Percentiles rank a stretch among this genome's conserved stretches.
phyloP scores from a whole-genome alignment of 2,888 invertebrate genomes.

The Campaea margaritaria region DNA sequence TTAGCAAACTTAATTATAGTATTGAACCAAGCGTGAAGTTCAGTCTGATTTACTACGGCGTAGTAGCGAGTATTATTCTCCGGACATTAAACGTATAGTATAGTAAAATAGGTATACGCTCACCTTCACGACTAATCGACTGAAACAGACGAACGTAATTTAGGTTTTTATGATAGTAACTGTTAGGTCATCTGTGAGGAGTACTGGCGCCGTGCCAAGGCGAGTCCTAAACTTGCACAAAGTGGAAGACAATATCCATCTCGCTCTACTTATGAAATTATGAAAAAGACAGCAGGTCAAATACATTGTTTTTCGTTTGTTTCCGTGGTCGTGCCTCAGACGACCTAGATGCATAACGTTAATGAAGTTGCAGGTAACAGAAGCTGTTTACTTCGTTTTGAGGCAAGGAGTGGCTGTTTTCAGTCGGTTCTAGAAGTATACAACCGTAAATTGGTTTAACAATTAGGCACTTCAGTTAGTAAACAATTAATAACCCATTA shows the following conservation, averaged over 20 bases:
- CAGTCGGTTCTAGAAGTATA: too few relatives aligned
- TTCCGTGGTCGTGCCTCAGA: slow-evolving; percentile 5
- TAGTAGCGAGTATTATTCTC: slow-evolving; percentile 17
- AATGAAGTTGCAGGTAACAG: too few relatives aligned
- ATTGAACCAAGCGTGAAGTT: neutral
- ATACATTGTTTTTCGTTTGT: slow-evolving; percentile 18
- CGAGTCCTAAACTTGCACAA: slow-evolving; percentile 9
- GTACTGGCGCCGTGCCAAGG: slow-evolving; percentile 24
- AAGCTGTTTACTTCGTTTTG: neutral
- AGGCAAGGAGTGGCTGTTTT: neutral
- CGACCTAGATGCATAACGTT: slow-evolving; percentile 12
- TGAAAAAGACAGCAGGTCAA: slow-evolving; percentile 15
- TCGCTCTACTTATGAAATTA: slow-evolving; percentile 12
- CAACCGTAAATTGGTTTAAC: too few relatives aligned
- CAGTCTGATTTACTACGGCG: slow-evolving; percentile 22
- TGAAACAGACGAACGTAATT: slow-evolving; percentile 29
- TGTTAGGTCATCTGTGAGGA: slow-evolving; percentile 11
- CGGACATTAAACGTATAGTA: slow-evolving; percentile 7
- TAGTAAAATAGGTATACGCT: slow-evolving; percentile 20
- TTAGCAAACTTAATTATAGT: neutral
- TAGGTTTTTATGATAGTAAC: slow-evolving; percentile 16
- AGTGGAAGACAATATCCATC: slow-evolving; percentile 5
- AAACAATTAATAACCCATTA: too few relatives aligned
- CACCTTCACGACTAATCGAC: slow-evolving; percentile 36
- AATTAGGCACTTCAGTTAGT: too few relatives aligned